Evolutionary conservation across 2,888 invertebrate species (phyloP), one percentile per base, ranked within the genome.

Genomic region (Petrolisthes manimaculis): DNA sequence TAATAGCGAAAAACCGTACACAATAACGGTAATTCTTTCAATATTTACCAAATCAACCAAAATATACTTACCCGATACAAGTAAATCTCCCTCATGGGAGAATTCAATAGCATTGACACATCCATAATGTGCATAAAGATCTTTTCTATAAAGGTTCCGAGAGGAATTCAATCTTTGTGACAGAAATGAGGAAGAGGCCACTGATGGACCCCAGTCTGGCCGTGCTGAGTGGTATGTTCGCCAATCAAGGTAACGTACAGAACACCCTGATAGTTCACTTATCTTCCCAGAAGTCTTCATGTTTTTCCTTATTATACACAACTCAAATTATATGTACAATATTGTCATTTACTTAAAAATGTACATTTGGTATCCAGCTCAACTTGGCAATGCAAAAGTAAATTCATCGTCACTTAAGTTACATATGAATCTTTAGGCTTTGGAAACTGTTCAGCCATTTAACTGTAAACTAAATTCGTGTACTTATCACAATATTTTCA

Each of bases 81-180:
- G 95, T 92, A 95, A 95, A 93, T 96, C 96, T 92, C 97, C 97
- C 94, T 97, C 96, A 92, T 95, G 95, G 84, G 97, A 97, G 94
- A 98, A 98, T 94, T 98, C 98, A 92, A 98, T 96, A 91, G 98
- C 98, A 94, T 98, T 98, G 88, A 98, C 97, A 95, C 98, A 98
- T 92, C 98, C 98, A 94, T 95, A 98, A 94, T 98, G 98, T 91
- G 97, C 96, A 91, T 95, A 94, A 88, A 98, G 94, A 94, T 98
- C 97, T 92, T 96, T 96, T 92, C 96, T 95, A 93, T 95, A 97
- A 75, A 98, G 90, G 37, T 89, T 85, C 89, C 89, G 56, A 2
- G 90, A 89, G 5, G 86, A 53, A 54, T 89, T 75, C 55, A 89
- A 53, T 61, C 89, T 82, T 67, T 78, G 67, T 4, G 89, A 85